Conservation (phyloP, 2,113 vertebrate genomes). For the Ascaphus truei region DNA sequence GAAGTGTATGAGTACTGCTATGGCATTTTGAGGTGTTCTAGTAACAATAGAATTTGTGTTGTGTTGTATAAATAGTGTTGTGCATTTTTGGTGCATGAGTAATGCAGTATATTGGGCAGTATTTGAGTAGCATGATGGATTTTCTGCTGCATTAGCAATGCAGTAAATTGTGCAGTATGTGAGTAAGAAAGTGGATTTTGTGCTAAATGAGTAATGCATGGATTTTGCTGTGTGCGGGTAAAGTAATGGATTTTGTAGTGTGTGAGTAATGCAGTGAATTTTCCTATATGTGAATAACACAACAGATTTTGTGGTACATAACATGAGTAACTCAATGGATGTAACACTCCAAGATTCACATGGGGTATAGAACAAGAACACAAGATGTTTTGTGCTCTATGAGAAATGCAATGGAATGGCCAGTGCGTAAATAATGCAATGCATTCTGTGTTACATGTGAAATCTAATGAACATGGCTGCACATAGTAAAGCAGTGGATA, state of each 20-base stretch:
- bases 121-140: not conserved
- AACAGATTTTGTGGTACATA: not conserved
- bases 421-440: too few species aligned
- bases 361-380: too few species aligned
- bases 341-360: too few species aligned
- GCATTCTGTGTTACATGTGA: too few species aligned
- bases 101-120: conserved; percentile 1
- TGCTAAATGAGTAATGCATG: not conserved
- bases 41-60: too few species aligned
- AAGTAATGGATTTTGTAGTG: not conserved
- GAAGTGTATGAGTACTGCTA: too few species aligned
- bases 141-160: not conserved
- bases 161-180: not conserved
- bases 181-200: not conserved
- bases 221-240: not conserved
- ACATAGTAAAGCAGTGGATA: too few species aligned
- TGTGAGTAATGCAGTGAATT: not conserved
- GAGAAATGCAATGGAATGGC: too few species aligned
- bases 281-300: not conserved
- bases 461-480: too few species aligned
- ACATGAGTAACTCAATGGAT: not conserved
- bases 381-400: too few species aligned
- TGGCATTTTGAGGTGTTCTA: too few species aligned
- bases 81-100: not conserved
- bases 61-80: too few species aligned